These are phyloP conservation scores for Orthosia gothica DNA, from an alignment of 2,888 invertebrate species.

Conservation along the genomic window DNA sequence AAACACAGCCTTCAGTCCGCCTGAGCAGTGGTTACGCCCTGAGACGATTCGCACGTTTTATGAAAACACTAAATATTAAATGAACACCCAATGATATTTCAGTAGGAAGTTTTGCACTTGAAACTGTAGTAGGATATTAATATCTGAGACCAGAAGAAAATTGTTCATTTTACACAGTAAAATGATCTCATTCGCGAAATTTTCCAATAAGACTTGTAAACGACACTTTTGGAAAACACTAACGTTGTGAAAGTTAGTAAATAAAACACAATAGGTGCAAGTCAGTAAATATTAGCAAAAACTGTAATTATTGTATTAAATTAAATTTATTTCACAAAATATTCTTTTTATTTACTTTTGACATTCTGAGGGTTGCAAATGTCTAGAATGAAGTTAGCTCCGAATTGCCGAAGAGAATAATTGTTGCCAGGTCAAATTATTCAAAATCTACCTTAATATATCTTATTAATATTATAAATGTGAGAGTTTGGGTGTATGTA, in stretches of 20 bases:
- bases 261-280: constrained; percentile 75
- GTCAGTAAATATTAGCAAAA: constrained; percentile 78
- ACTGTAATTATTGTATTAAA: constrained; percentile 66
- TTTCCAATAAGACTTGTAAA: constrained; percentile 77
- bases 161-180: constrained; percentile 83
- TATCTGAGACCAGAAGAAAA: constrained; percentile 76
- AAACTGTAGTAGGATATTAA: constrained; percentile 75
- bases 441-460: not conserved
- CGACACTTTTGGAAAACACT: constrained; percentile 71
- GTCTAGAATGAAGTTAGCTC: constrained; percentile 76
- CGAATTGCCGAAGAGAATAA: constrained; percentile 27
- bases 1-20: constrained; percentile 81
- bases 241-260: constrained; percentile 70
- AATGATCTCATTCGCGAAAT: constrained; percentile 80
- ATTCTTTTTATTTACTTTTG: constrained; percentile 87
- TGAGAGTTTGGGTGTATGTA: too few relatives aligned
- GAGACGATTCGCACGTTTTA: constrained; percentile 78
- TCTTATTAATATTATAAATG: not conserved
- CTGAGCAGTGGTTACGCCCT: constrained; percentile 88
- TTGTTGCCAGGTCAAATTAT: constrained; percentile 55
- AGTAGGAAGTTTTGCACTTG: constrained; percentile 75
- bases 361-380: constrained; percentile 84
- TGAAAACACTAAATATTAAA: constrained; percentile 78
- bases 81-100: constrained; percentile 82
- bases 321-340: constrained; percentile 70